phyloP scores from a whole-genome alignment of 2,888 invertebrate species.

The Gibbula magus region DNA sequence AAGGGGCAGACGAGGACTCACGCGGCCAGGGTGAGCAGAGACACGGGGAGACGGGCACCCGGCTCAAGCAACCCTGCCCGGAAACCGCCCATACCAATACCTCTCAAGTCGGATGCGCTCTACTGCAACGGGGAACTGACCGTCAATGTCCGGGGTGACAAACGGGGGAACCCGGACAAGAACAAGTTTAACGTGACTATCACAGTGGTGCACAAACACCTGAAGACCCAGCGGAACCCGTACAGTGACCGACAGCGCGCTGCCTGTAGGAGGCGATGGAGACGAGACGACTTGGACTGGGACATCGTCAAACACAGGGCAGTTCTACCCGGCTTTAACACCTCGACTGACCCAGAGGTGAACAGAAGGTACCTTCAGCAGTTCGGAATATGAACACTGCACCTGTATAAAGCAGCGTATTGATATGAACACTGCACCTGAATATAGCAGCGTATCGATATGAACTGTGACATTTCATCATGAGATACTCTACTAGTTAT shows the following conservation, averaged over 20 bases:
- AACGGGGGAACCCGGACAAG: slow-evolving; percentile 24
- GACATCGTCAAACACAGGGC: slow-evolving; percentile 47
- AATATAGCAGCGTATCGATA: too few relatives aligned
- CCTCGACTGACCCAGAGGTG: slow-evolving; percentile 44
- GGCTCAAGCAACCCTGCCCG: neutral
- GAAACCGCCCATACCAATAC: slow-evolving; percentile 40
- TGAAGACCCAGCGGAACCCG: slow-evolving; percentile 1
- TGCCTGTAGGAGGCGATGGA: neutral
- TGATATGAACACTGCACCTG: too few relatives aligned
- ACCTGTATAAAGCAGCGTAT: too few relatives aligned
- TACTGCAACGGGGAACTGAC: slow-evolving; percentile 44
- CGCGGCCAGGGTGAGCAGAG: neutral
- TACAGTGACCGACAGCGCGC: neutral
- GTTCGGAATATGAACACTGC: slow-evolving; percentile 21
- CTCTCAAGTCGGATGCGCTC: slow-evolving; percentile 43
- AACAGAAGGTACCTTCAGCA: slow-evolving; percentile 35
- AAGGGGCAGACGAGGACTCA: neutral
- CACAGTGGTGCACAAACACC: slow-evolving; percentile 41
- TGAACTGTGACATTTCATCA: too few relatives aligned
- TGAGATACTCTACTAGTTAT: too few relatives aligned
- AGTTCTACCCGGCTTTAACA: slow-evolving; percentile 48
- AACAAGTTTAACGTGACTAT: slow-evolving; percentile 46
- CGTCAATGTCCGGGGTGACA: slow-evolving; percentile 42
- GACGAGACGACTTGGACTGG: slow-evolving; percentile 29
- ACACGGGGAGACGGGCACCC: neutral